Conservation (phyloP, 2,888 invertebrate species). For the Panzeria rudis region DNA sequence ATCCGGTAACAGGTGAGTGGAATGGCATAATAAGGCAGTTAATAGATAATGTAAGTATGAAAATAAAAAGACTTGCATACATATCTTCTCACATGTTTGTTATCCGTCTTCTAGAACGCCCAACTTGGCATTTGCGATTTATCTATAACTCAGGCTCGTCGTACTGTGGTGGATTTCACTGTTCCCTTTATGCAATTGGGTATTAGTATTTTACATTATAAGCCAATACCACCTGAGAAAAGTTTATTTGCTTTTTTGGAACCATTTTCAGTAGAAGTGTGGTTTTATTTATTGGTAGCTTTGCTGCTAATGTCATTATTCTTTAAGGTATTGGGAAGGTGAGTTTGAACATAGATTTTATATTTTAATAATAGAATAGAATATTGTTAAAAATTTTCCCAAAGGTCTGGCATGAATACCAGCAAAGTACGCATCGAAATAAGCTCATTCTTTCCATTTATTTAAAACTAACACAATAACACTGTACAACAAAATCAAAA, state of each 20-base stretch:
- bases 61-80: neutral
- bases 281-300: slow-evolving; percentile 94
- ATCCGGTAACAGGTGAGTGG: slow-evolving; percentile 90
- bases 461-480: too few relatives aligned
- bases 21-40: slow-evolving; percentile 90
- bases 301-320: slow-evolving; percentile 91
- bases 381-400: too few relatives aligned
- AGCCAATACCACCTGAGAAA: slow-evolving; percentile 88
- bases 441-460: too few relatives aligned
- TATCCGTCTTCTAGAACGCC: slow-evolving; percentile 88
- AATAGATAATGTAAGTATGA: slow-evolving; percentile 88
- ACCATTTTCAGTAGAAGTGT: slow-evolving; percentile 93
- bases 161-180: slow-evolving; percentile 95
- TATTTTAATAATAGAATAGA: too few relatives aligned
- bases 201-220: slow-evolving; percentile 94
- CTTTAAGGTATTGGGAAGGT: slow-evolving; percentile 91
- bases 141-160: slow-evolving; percentile 97
- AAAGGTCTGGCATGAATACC: too few relatives aligned
- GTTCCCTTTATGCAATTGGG: slow-evolving; percentile 99
- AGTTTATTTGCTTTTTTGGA: slow-evolving; percentile 94
- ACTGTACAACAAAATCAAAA: too few relatives aligned
- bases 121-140: slow-evolving; percentile 98
- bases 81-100: neutral
- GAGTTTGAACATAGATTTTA: too few relatives aligned
- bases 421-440: too few relatives aligned